A percentile compares a stretch with the other conserved stretches of the same genome.
phyloP scores from a whole-genome alignment of 2,797 vertebrate species.

The Scyliorhinus canicula region DNA sequence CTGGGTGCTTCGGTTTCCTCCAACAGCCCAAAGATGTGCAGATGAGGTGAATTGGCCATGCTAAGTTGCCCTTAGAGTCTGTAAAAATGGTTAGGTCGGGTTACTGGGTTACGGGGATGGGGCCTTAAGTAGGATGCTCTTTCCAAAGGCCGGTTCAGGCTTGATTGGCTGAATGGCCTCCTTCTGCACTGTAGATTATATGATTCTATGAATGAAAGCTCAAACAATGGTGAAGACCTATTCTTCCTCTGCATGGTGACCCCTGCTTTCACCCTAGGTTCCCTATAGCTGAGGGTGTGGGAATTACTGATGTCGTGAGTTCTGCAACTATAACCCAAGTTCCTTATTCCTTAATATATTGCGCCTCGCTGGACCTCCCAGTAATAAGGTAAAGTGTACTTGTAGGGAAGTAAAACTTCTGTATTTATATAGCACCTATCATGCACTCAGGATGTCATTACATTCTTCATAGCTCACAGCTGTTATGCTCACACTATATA shows the following conservation, averaged over 20 bases:
- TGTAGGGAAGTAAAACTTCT: background rate
- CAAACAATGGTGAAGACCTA: background rate
- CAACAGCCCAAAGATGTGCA: too few relatives aligned
- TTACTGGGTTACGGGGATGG: too few relatives aligned
- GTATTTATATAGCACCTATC: background rate
- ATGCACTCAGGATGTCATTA: background rate
- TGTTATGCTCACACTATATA: too few relatives aligned
- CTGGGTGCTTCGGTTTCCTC: too few relatives aligned
- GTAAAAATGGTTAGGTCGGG: too few relatives aligned
- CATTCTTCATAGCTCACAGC: background rate
- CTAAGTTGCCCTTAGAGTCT: too few relatives aligned
- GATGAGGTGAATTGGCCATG: too few relatives aligned
- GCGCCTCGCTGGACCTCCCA: background rate
- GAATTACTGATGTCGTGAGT: background rate
- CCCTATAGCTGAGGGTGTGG: background rate
- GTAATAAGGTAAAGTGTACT: background rate
- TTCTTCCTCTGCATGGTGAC: background rate
- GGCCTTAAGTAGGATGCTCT: too few relatives aligned
- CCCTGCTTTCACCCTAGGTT: background rate
- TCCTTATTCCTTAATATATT: background rate
- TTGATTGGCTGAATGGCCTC: too few relatives aligned
- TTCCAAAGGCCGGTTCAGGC: too few relatives aligned
- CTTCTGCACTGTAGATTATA: too few relatives aligned
- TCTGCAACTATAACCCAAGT: background rate
- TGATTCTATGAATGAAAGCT: too few relatives aligned